Percentiles rank a stretch among this genome's conserved stretches.
These are phyloP conservation scores for Thinocorus orbignyianus DNA, from an alignment of 2,113 vertebrate species.

Conservation along the genomic window DNA sequence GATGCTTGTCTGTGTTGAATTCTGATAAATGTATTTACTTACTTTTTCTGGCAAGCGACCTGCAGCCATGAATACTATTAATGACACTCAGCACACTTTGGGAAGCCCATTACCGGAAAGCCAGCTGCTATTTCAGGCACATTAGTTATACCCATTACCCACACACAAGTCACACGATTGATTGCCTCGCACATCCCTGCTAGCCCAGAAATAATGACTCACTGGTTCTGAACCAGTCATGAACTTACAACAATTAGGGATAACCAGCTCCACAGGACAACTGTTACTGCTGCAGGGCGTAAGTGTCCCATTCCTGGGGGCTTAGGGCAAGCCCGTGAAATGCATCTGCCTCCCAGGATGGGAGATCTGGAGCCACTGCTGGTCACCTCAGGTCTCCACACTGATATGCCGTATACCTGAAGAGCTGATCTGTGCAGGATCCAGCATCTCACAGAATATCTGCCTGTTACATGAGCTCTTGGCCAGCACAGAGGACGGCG, in stretches of 20 bases:
- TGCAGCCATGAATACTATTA: constrained; percentile 41
- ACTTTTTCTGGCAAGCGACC: constrained; percentile 19
- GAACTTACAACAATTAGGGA: not conserved
- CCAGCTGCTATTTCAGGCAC: constrained; percentile 36
- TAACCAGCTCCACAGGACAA: not conserved
- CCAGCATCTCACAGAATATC: not conserved
- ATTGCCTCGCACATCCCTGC: not conserved
- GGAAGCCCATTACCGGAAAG: constrained; percentile 36
- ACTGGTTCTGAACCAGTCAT: not conserved
- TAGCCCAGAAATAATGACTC: not conserved
- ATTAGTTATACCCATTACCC: constrained; percentile 40
- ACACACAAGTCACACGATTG: not conserved
- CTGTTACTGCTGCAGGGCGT: not conserved
- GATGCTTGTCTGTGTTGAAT: not conserved
- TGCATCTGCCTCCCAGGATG: not conserved
- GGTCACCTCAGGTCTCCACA: not conserved
- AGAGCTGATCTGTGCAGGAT: not conserved
- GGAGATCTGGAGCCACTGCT: not conserved
- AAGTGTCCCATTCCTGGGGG: not conserved
- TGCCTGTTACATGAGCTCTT: not conserved
- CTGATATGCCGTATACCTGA: not conserved
- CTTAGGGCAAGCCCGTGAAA: not conserved
- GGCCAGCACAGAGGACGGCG: not conserved
- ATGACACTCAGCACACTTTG: constrained; percentile 10
- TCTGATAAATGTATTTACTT: constrained; percentile 49